A percentile compares a stretch with the other conserved stretches of the same genome.
phyloP scores from a whole-genome alignment of 92 coral and sea anemone genomes.

The Epizoanthus ramosus region DNA sequence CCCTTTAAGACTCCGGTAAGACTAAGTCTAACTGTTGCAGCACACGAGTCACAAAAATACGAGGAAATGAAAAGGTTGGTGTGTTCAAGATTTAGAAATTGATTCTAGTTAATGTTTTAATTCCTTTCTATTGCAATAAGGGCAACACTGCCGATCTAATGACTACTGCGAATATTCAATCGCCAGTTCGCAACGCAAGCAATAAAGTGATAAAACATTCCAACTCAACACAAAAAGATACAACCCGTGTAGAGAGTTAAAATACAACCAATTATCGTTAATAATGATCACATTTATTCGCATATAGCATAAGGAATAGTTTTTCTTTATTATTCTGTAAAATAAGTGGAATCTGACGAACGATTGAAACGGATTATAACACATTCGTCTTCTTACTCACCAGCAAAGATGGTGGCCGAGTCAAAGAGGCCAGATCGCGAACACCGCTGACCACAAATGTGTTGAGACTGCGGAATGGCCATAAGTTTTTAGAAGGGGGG shows the following conservation, averaged over 20 bases:
- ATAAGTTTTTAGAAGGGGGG: too few relatives aligned
- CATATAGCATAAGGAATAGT: background rate
- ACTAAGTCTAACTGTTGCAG: too few relatives aligned
- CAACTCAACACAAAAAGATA: background rate
- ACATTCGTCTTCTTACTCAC: slow-evolving; percentile 60
- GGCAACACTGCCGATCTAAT: background rate
- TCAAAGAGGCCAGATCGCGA: slow-evolving; percentile 58
- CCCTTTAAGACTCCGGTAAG: too few relatives aligned
- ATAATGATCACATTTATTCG: background rate
- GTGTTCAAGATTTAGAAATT: too few relatives aligned
- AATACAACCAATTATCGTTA: background rate
- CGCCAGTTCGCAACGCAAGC: slow-evolving; percentile 1
- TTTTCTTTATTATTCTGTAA: background rate
- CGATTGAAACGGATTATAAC: slow-evolving; percentile 77
- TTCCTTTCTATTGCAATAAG: background rate
- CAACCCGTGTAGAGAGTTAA: background rate
- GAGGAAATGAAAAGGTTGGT: background rate
- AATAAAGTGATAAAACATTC: background rate
- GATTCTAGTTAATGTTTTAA: background rate
- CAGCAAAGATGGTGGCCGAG: slow-evolving; percentile 93
- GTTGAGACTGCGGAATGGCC: background rate
- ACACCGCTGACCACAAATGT: slow-evolving; percentile 75
- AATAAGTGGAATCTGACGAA: background rate
- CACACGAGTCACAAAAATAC: background rate
- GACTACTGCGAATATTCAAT: background rate